A percentile compares a stretch with the other conserved stretches of the same genome.
phyloP scores from a whole-genome alignment of 2,113 vertebrate genomes.

The Felis chaus region DNA sequence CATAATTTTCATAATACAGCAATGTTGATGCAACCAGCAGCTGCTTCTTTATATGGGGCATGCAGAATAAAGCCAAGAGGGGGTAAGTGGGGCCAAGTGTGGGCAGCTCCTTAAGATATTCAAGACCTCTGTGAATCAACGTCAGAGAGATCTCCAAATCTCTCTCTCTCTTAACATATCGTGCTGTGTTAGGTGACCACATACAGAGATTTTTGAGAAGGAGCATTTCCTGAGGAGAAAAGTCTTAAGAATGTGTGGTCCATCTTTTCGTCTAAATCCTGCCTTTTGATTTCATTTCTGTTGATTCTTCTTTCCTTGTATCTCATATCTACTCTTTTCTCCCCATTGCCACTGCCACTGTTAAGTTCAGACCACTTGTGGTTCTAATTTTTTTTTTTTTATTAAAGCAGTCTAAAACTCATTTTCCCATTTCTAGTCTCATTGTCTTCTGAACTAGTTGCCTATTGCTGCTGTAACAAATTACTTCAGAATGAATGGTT shows the following conservation, averaged over 20 bases:
- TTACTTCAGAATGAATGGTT: not conserved
- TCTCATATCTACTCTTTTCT: not conserved
- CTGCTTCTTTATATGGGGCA: slow-evolving; percentile 49
- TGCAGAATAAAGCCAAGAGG: slow-evolving; percentile 36
- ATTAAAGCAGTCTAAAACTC: not conserved
- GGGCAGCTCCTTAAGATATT: not conserved
- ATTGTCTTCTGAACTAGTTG: not conserved
- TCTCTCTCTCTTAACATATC: not conserved
- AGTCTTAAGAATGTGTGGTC: not conserved
- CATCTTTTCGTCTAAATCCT: not conserved
- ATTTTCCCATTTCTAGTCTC: not conserved
- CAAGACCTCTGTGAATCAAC: not conserved
- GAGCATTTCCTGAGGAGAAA: not conserved
- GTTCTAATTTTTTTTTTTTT: not conserved
- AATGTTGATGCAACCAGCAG: slow-evolving; percentile 39
- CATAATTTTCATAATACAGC: slow-evolving; percentile 64
- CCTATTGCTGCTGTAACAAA: not conserved
- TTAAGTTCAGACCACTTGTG: not conserved
- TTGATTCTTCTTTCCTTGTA: not conserved
- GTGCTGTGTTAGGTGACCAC: not conserved
- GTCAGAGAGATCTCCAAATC: not conserved
- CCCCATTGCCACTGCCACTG: not conserved
- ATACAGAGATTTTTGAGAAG: not conserved
- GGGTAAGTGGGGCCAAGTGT: not conserved
- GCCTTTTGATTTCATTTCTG: not conserved